phyloP scores from a whole-genome alignment of 2,113 vertebrate species.

The Myanophis thanlyinensis region DNA sequence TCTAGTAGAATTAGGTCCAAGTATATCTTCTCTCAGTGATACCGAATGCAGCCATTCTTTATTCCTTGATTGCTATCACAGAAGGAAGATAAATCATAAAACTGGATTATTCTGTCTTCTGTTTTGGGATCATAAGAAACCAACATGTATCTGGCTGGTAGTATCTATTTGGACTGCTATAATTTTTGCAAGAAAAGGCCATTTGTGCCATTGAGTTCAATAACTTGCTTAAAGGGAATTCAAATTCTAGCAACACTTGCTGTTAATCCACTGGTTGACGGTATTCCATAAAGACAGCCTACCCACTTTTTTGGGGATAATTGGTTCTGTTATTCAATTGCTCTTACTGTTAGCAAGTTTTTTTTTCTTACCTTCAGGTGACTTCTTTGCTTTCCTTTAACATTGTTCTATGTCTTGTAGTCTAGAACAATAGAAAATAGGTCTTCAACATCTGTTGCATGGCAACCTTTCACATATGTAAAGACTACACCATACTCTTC shows the following conservation, averaged over 20 bases:
- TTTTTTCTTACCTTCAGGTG: not conserved
- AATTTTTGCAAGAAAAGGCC: not conserved
- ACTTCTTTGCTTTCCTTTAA: not conserved
- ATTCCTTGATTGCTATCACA: not conserved
- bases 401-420: not conserved
- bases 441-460: not conserved
- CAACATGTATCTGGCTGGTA: not conserved
- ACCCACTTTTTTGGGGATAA: not conserved
- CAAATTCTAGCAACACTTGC: not conserved
- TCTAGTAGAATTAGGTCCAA: not conserved
- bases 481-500: not conserved
- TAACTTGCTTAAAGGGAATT: not conserved
- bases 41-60: not conserved
- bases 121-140: not conserved
- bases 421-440: not conserved
- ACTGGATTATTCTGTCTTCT: not conserved
- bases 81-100: not conserved
- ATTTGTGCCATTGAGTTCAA: not conserved
- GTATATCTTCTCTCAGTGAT: not conserved
- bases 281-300: not conserved
- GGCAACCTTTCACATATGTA: not conserved
- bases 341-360: not conserved
- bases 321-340: not conserved
- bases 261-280: not conserved
- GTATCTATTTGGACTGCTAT: not conserved